Base-by-base conservation (phyloP, 2,113 vertebrate species). In the Ctenomys sociabilis region DNA sequence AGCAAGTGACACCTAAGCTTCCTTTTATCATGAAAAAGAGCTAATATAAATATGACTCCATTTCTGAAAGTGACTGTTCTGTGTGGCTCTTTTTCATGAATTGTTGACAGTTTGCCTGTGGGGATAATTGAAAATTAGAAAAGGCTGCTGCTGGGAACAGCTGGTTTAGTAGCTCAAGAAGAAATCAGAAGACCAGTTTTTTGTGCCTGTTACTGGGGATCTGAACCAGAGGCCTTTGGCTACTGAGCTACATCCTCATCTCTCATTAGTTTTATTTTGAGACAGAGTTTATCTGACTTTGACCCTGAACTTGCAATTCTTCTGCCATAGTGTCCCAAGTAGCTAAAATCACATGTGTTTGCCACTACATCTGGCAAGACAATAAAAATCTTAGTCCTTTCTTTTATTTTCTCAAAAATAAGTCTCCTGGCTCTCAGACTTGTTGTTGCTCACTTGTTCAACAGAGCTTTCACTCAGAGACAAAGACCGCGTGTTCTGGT, bases 41-140 rank as follows among this genome's bases (percentile, higher is more conserved):
- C 63, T 80, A 72, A 87, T 93, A 84, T 88, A 95, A 95, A 94
- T 91, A 80, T 14, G 85, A 75, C 57, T 93, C 24, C 0, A 19
- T 89, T 94, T 83, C 63, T 80, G 70, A 59, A 91, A 95, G 57
- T 70, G 59, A 45, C 54, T 95, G 3, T 93, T 81, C 35, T 4
- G 0, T 54, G 59, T 54, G 75, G 40, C 28, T 88, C 49, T 63
- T 78, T 80, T 83, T 35, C 85, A 49, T 32, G 35, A 81, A 43
- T 54, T 85, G 80, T 91, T 95, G 91, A 70, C 91, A 91, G 78
- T n/a, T 87, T 82, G 80, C 91, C 57, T 96, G 73, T 64, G 87
- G 94, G 84, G 80, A 77, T 40, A 93, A 57, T 1, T 59, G 80
- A 85, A 91, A 93, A 95, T 96, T 91, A 96, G 75, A 88, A 91